Conservation (phyloP, 2,888 invertebrate genomes). For the Euplexia lucipara region DNA sequence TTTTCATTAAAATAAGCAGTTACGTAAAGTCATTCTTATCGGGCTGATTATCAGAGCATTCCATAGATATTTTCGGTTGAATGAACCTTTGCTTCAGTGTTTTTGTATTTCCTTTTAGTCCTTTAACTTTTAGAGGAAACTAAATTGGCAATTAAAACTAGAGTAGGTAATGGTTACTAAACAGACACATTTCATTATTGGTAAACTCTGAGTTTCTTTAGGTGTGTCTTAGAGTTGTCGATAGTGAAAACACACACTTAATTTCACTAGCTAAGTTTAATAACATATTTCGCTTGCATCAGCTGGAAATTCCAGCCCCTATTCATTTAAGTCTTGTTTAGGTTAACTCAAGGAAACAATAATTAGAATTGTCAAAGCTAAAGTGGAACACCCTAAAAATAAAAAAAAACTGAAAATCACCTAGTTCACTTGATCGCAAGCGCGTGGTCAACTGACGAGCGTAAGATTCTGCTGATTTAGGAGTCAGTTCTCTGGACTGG, state of each 20-base stretch:
- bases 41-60: constrained; percentile 11
- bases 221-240: too few relatives aligned
- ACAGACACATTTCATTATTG: too few relatives aligned
- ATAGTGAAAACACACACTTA: too few relatives aligned
- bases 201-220: too few relatives aligned
- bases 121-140: constrained; percentile 2
- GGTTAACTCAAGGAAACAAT: too few relatives aligned
- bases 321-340: too few relatives aligned
- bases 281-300: too few relatives aligned
- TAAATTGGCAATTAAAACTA: neutral
- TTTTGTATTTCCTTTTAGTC: neutral
- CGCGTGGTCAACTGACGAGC: neutral
- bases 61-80: constrained; percentile 31
- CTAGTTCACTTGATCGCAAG: neutral
- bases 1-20: constrained; percentile 4
- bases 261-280: too few relatives aligned
- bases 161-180: neutral
- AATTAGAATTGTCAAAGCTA: too few relatives aligned
- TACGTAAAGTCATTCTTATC: constrained; percentile 28
- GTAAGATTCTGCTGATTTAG: neutral
- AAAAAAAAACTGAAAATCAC: too few relatives aligned
- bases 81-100: constrained; percentile 21
- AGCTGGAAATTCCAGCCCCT: too few relatives aligned
- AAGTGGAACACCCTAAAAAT: too few relatives aligned
- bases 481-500: neutral